Base-by-base conservation (phyloP, 2,113 vertebrate species). In the Leptobrachium ailaonicum region DNA sequence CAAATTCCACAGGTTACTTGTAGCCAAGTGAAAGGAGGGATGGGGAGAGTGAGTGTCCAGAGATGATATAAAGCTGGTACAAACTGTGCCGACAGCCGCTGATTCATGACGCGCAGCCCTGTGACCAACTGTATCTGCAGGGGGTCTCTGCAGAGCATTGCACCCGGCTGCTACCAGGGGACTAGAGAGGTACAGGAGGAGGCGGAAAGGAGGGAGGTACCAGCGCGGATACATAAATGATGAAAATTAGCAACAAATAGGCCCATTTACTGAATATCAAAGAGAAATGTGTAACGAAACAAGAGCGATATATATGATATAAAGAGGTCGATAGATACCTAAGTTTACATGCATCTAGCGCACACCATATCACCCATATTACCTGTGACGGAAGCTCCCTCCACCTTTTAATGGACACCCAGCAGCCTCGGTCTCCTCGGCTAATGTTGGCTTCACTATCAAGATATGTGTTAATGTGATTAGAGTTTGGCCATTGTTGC, bases 1-100 rank as follows among this genome's bases (percentile, higher is more conserved):
- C 79, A 81, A 60, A 81, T 81, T 69, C 53, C 41, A 72, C 79
- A 69, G 79, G 79, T 80, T 80, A 68, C 54, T 63, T 74, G 79
- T 74, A 74, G 79, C 79, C 79, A 75, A 75, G 79, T 58, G 63
- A 74, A 11, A 9, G 62, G 71, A 20, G 43, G 41, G 32, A 42
- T 20, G n/a, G 62, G 64, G n/a, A 80, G 71, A 6, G 41, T 11
- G 71, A 68, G 79, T 69, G 47, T 68, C 71, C 64, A 68, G 50
- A 20, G 71, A 75, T 74, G 79, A 80, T 80, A 58, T 74, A 80
- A 13, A 47, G 77, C 79, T 12, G 13, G 64, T 47, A 74, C 71
- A 80, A 71, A 41, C 79, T 74, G 71, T 80, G 64, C 79, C 60
- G 79, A 80, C 79, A 80, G 79, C 32, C 10, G n/a, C 53, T 60